Conservation (phyloP, 2,113 vertebrate genomes). For the Bathybates hornii region DNA sequence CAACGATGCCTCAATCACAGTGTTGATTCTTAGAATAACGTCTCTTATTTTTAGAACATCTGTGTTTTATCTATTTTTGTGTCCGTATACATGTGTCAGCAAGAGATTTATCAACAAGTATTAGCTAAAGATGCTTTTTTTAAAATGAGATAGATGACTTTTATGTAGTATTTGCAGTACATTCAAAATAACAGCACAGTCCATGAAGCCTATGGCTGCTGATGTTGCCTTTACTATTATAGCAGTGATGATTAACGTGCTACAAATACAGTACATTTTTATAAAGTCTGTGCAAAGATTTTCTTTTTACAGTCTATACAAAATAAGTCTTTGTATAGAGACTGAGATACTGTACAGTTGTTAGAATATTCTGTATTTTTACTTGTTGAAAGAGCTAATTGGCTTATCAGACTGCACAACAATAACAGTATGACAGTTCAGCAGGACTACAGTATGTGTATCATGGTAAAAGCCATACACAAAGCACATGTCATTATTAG, state of each 20-base stretch:
- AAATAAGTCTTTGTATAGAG: not conserved
- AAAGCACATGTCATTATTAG: conserved; percentile 4
- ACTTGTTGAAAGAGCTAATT: not conserved
- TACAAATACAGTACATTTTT: conserved; percentile 8
- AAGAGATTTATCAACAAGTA: not conserved
- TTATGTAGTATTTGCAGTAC: conserved; percentile 16
- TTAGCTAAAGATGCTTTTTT: not conserved
- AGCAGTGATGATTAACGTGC: conserved; percentile 36
- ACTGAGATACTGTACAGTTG: conserved; percentile 9
- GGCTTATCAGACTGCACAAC: not conserved
- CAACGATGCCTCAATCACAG: not conserved
- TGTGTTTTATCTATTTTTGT: not conserved
- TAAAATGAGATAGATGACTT: not conserved
- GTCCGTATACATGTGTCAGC: not conserved
- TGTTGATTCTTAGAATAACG: not conserved
- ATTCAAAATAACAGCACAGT: conserved; percentile 38
- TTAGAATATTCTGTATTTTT: not conserved
- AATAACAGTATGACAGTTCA: not conserved
- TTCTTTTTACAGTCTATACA: not conserved
- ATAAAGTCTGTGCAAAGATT: conserved; percentile 7
- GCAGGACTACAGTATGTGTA: not conserved
- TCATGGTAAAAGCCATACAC: conserved; percentile 17
- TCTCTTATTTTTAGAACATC: not conserved
- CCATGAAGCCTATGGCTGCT: conserved; percentile 13
- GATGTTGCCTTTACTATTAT: not conserved